A percentile compares a stretch with the other conserved stretches of the same genome.
These are phyloP conservation scores for Rhopilema esculentum DNA, from an alignment of 30 jellyfish, hydroid and myxozoan genomes.

Conservation along the genomic window DNA sequence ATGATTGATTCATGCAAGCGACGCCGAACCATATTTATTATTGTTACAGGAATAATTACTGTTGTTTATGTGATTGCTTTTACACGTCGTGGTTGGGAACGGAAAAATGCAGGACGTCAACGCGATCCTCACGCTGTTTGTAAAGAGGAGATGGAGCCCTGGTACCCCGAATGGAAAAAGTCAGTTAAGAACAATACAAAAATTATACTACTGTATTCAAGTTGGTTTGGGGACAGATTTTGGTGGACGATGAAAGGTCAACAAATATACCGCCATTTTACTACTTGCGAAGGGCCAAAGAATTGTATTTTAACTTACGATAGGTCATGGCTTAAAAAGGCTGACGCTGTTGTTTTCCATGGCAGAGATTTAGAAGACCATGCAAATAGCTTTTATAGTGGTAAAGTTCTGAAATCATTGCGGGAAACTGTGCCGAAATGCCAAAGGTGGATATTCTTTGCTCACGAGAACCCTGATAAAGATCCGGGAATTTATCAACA, in stretches of 20 bases:
- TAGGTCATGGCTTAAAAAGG: neutral
- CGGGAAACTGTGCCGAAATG: neutral
- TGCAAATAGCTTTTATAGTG: neutral
- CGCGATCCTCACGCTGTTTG: neutral
- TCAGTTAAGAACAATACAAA: neutral
- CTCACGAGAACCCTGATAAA: slow-evolving; percentile 36
- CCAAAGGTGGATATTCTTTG: slow-evolving; percentile 41
- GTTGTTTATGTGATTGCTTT: too few relatives aligned
- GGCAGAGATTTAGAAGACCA: slow-evolving; percentile 50
- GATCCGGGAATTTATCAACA: neutral
- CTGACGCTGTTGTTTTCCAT: slow-evolving; percentile 38
- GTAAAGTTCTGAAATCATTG: neutral
- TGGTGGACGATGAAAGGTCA: neutral
- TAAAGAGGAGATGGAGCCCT: neutral
- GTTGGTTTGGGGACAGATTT: neutral
- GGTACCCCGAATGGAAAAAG: neutral
- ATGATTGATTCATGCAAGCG: too few relatives aligned
- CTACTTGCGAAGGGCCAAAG: slow-evolving; percentile 1
- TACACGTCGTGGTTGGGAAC: too few relatives aligned
- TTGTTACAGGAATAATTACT: too few relatives aligned
- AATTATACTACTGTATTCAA: neutral
- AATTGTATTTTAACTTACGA: slow-evolving; percentile 25
- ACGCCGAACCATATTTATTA: too few relatives aligned
- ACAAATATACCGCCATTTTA: neutral
- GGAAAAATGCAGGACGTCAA: too few relatives aligned